Evolutionary conservation across 2,113 vertebrate species (phyloP), one percentile per base, ranked within the genome.

Genomic region (Isichthys henryi): DNA sequence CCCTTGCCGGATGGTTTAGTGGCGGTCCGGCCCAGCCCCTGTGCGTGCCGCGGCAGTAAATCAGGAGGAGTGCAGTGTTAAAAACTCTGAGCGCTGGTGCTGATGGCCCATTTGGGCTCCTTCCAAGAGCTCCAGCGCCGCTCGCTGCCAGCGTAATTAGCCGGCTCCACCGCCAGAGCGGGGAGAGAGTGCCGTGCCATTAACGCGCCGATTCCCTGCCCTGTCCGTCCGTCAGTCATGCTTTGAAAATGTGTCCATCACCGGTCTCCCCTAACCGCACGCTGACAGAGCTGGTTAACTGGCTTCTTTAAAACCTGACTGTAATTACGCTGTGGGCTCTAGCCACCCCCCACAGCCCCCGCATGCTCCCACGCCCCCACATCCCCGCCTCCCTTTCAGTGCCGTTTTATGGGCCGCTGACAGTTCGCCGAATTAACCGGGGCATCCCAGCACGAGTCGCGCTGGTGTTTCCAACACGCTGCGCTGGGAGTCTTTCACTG

Each of bases 161-260:
- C 94, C 94, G 90, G 90, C 91, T 94, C 93, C 90, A 91, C 93
- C 96, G 95, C 95, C 96, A 96, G 96, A 92, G 90, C 93, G 94
- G 66, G 21, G 88, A 56, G 21, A 84, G 35, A 56, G 31, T 31
- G 35, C 39, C 58, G 62, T 83, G 92, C 94, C 95, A 96, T 96
- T 96, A 96, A 95, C 95, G 95, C 93, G 93, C 92, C 92, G 96
- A 96, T 95, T 96, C 93, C 93, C 95, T 58, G 95, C 93, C 94
- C 94, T 96, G 94, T 96, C 93, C 92, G 95, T 96, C 95, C 95
- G 95, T 96, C 96, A 96, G 93, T 96, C 95, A 96, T 95, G 96
- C 94, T 97, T 96, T 95, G 94, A 95, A 95, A 95, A 96, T 95
- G 94, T 96, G 95, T 94, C 95, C 95, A 93, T 97, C 95, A 96